These are phyloP conservation scores for Oophaga sylvatica DNA, from an alignment of 2,797 vertebrate species.

Conservation along the genomic window DNA sequence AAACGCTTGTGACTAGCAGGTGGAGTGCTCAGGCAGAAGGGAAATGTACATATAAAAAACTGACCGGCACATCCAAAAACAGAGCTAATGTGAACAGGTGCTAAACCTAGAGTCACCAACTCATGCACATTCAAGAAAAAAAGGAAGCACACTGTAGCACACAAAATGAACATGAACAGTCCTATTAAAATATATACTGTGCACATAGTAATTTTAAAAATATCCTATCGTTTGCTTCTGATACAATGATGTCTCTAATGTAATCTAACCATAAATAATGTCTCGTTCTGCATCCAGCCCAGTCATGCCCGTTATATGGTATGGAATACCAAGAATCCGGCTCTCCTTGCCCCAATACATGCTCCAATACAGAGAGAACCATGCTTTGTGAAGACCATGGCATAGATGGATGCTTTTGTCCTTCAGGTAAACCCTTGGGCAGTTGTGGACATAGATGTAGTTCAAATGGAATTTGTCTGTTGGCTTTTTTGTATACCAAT, in stretches of 20 bases:
- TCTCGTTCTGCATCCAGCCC: conserved; percentile 69
- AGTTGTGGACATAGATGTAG: no score
- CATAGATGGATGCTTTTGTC: conserved; percentile 83
- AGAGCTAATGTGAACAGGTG: no score
- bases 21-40: no score
- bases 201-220: not conserved
- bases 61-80: no score
- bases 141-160: no score
- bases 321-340: conserved; percentile 80
- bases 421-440: conserved; percentile 73
- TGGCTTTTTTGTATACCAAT: not conserved
- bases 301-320: conserved; percentile 71
- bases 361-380: conserved; percentile 77
- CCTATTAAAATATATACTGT: not conserved
- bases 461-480: no score
- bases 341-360: conserved; percentile 78
- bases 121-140: no score
- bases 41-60: no score
- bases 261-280: not conserved
- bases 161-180: no score
- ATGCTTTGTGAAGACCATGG: conserved; percentile 80
- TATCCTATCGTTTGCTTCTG: not conserved
- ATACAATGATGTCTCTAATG: not conserved
- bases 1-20: no score
- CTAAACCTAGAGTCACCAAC: no score